Conservation (phyloP, 2,797 vertebrate genomes). For the Xiphophorus birchmanni region DNA sequence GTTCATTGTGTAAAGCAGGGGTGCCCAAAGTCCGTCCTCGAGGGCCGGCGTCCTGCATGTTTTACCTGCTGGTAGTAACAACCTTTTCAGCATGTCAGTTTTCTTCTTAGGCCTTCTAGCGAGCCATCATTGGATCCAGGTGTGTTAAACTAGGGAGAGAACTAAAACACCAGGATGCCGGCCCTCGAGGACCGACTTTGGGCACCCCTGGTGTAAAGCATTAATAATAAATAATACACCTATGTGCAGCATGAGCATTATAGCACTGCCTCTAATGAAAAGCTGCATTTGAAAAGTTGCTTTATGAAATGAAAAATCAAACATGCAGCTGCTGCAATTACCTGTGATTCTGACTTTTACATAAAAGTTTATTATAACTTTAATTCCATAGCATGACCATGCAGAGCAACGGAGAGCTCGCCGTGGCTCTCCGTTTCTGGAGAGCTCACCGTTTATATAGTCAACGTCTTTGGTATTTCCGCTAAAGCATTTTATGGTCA, state of each 20-base stretch:
- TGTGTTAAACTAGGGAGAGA: too few relatives aligned
- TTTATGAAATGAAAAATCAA: background rate
- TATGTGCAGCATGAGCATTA: background rate
- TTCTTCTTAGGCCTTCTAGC: too few relatives aligned
- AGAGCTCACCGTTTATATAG: background rate
- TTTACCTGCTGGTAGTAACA: too few relatives aligned
- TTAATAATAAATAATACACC: background rate
- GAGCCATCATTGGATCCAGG: too few relatives aligned
- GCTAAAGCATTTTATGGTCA: background rate
- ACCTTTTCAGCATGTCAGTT: too few relatives aligned
- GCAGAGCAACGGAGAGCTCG: background rate
- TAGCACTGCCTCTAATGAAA: too few relatives aligned
- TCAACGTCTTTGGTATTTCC: background rate
- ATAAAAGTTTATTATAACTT: background rate
- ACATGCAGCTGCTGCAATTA: background rate
- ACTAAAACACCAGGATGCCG: too few relatives aligned
- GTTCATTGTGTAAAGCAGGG: background rate
- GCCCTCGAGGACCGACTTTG: too few relatives aligned
- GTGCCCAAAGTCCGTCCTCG: too few relatives aligned
- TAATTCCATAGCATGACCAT: too few relatives aligned
- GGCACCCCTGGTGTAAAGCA: background rate
- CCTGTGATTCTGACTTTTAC: too few relatives aligned
- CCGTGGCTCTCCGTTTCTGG: background rate
- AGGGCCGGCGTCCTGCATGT: too few relatives aligned
- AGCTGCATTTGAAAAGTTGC: background rate